Conservation (phyloP, 2,113 vertebrate species). For the Dolichotis patagonum region DNA sequence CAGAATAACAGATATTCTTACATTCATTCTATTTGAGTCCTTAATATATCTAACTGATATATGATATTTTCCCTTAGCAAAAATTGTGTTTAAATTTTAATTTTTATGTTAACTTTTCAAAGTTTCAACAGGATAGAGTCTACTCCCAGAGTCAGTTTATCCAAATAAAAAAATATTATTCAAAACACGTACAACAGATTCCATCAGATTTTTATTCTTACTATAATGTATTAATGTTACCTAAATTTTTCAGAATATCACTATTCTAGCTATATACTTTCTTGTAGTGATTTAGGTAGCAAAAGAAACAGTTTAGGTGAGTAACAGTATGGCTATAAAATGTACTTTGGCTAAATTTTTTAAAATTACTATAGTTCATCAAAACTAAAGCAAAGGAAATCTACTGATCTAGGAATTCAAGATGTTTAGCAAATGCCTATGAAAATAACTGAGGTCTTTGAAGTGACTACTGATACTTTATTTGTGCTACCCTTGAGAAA, state of each 20-base stretch:
- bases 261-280: not conserved
- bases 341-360: not conserved
- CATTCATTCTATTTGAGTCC: conserved; percentile 54
- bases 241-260: not conserved
- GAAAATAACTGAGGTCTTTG: conserved; percentile 7
- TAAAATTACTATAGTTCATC: not conserved
- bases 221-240: not conserved
- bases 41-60: conserved; percentile 53
- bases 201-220: not conserved
- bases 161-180: not conserved
- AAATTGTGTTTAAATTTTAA: conserved; percentile 58
- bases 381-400: conserved; percentile 45
- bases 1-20: conserved; percentile 74
- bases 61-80: conserved; percentile 54
- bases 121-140: not conserved
- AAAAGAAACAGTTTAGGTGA: conserved; percentile 48
- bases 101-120: conserved; percentile 59
- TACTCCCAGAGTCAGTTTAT: not conserved
- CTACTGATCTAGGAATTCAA: not conserved
- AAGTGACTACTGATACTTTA: not conserved
- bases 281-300: conserved; percentile 47
- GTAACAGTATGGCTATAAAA: not conserved
- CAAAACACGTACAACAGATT: not conserved
- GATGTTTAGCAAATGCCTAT: conserved; percentile 22
- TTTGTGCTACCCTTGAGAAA: conserved; percentile 34